Evolutionary conservation across 1,140 invertebrate species (phyloP).

Genomic region (Cherax quadricarinatus): DNA sequence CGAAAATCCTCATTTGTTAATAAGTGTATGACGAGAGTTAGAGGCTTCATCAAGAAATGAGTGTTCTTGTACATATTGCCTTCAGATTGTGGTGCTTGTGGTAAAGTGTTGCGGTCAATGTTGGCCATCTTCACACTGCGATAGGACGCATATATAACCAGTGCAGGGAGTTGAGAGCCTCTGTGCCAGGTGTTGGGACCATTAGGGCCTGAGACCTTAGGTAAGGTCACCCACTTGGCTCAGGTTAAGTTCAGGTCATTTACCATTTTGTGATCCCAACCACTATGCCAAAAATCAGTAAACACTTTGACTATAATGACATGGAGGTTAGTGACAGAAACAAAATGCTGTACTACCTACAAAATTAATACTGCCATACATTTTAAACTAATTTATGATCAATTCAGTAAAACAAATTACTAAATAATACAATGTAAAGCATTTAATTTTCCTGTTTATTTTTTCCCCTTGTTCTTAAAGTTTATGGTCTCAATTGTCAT

Average conservation of each 20-base stretch:
- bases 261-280: neutral
- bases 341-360: neutral
- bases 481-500: neutral
- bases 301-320: neutral
- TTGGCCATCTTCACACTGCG: neutral
- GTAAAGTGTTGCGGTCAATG: neutral
- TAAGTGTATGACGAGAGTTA: constrained; percentile 62
- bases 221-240: constrained; percentile 38
- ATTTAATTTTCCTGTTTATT: neutral
- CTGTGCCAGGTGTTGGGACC: constrained; percentile 37
- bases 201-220: constrained; percentile 18
- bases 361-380: constrained; percentile 3
- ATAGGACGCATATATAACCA: constrained; percentile 44
- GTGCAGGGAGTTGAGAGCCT: constrained; percentile 57
- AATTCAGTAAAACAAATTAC: neutral
- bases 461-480: neutral
- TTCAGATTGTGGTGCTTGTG: neutral
- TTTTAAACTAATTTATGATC: neutral
- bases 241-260: constrained; percentile 16
- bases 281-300: neutral
- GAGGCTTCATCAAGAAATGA: constrained; percentile 64
- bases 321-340: neutral
- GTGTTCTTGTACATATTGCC: neutral
- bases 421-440: neutral
- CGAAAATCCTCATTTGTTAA: constrained; percentile 65